Base-by-base conservation (phyloP, 1,140 invertebrate species). In the Brachionus sp. region DNA sequence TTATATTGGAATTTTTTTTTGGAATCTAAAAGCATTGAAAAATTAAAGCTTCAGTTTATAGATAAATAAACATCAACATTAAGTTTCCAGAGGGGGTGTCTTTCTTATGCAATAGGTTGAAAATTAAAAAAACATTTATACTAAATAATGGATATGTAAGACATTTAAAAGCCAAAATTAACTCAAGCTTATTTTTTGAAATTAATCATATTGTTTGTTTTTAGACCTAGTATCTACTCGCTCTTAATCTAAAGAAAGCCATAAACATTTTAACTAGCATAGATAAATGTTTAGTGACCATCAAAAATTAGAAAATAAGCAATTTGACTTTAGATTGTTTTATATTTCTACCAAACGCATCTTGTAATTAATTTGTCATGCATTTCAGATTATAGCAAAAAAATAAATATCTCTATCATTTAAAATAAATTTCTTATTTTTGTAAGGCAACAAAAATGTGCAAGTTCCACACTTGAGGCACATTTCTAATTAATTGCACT, bases 321-420 rank as follows among this genome's bases (percentile, higher is more conserved):
- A 57, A 57, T 57, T 57, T 57, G 19, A 57, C 50, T 37, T 33
- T 37, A 33, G 33, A n/a, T 66, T 35, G 57, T 64, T 66, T 66
- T 66, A 9, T 37, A 13, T 33, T 66, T 37, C 64, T 33, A 33
- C n/a, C 13, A 37, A n/a, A 33, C 16, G 5, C 29, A 66, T 66
- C 64, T 66, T 66, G 33, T 66, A 66, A 66, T 66, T 66, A 66
- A 66, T 66, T 66, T 37, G 64, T 66, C 64, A 66, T 66, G 33
- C 64, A 33, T 66, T 66, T 66, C 64, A 66, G 33, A 33, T 66
- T 16, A 66, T 33, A 10, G 13, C 13, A 66, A 33, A 66, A 33
- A 66, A 33, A 66, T 4, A 33, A 23, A 13, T 33, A 23, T 66
- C 9, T 33, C 13, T 12, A 66, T 10, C 3, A 57, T 23, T 9